Evolutionary conservation across 1,140 invertebrate genomes (phyloP).

Genomic region (Pectinophora gossypiella): DNA sequence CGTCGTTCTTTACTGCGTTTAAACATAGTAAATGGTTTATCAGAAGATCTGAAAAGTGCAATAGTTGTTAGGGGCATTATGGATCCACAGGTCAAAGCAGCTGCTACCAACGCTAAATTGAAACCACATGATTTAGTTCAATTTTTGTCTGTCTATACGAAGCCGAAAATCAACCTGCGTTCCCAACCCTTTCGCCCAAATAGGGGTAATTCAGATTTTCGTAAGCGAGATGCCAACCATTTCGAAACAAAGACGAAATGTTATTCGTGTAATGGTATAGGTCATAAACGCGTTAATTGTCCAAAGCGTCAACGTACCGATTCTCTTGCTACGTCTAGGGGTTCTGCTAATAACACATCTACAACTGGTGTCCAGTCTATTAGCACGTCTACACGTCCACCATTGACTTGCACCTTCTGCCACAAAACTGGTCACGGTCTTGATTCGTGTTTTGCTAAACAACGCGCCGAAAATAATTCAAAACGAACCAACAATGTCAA

Average conservation of each 20-base stretch:
- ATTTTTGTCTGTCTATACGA: conserved; percentile 4
- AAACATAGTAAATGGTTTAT: conserved; percentile 4
- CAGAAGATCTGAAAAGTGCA: conserved; percentile 2
- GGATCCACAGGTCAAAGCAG: conserved; percentile 7
- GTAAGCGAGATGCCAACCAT: not conserved
- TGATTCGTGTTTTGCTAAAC: conserved; percentile 5
- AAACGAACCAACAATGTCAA: conserved; percentile 7
- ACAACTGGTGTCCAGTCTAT: not conserved
- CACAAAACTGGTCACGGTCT: conserved; percentile 2
- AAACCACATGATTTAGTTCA: not conserved
- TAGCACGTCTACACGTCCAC: too few relatives aligned
- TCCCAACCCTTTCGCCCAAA: not conserved
- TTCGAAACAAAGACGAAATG: too few relatives aligned
- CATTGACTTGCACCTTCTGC: not conserved
- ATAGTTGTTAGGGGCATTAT: conserved; percentile 6
- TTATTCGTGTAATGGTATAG: not conserved
- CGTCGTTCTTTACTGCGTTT: conserved; percentile 6
- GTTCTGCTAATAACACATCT: not conserved
- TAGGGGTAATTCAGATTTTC: not conserved
- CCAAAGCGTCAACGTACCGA: not conserved
- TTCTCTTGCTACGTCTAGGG: not conserved
- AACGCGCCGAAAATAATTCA: not conserved
- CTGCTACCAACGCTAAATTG: conserved; percentile 10
- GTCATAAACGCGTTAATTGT: conserved; percentile 6
- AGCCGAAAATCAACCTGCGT: conserved; percentile 1